Evolutionary conservation across 2,888 invertebrate genomes (phyloP), one percentile per base, ranked within the genome.

Genomic region (Caenorhabditis macrosperma): DNA sequence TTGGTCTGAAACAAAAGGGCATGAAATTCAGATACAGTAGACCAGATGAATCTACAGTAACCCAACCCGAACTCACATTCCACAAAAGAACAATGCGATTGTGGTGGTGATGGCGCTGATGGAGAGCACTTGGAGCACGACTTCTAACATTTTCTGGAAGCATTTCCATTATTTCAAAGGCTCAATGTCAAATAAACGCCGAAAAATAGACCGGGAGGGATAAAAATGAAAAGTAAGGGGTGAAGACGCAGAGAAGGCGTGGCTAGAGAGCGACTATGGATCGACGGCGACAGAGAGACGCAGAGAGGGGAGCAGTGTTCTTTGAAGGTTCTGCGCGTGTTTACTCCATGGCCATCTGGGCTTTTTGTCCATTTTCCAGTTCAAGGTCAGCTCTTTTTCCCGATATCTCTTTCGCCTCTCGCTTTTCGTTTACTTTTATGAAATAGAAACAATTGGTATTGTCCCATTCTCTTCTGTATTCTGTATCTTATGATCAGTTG

Each of bases 41-140:
- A 46, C 15, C 17, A 55, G 12, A n/a, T 5, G 17, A 33, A 15
- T 10, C 12, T 50, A 50, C 48, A 50, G 48, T 50, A 50, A 24
- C 33, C 33, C 6, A 33, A 33, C 10, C 35, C 54, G n/a, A 17
- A 93, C 94, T 94, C 93, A 95, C 95, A 93, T 93, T 92, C 95
- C 95, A 77, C 95, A 94, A 86, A 95, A 92, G 93, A 95, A 95
- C 90, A 95, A 95, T 78, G 95, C 91, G 85, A 95, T 93, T 17
- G 95, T 95, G 82, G 94, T 94, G 78, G 94, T 91, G 55, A 95
- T 94, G 41, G 95, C 95, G 26, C 86, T 81, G 57, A 88, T 59
- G 17, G 87, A 88, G 26, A 89, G 83, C 22, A 87, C 68, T 50
- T 84, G 83, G 12, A 89, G 85, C 15, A 87, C 63, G 20, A 63